phyloP scores from a whole-genome alignment of 2,113 vertebrate species.

The Sterna hirundo region DNA sequence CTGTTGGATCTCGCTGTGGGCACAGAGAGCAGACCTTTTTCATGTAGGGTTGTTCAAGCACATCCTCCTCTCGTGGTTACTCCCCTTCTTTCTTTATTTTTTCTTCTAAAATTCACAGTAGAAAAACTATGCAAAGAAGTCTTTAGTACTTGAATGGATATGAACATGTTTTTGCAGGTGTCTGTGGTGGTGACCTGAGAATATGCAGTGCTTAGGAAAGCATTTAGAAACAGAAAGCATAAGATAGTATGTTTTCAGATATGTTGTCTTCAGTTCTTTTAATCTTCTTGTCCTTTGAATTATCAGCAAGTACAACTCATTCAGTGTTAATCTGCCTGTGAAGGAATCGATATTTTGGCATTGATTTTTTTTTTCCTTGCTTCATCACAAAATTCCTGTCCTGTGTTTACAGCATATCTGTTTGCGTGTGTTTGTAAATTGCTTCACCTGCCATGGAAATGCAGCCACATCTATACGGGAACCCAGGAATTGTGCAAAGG shows the following conservation, averaged over 20 bases:
- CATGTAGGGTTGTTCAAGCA: not conserved
- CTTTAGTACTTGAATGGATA: not conserved
- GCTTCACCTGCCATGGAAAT: not conserved
- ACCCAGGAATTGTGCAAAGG: not conserved
- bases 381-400: not conserved
- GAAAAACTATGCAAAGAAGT: not conserved
- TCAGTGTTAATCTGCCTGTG: not conserved
- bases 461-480: not conserved
- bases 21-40: not conserved
- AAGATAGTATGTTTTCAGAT: not conserved
- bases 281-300: not conserved
- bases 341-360: not conserved
- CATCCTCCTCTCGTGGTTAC: not conserved
- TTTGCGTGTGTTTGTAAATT: not conserved
- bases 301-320: not conserved
- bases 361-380: not conserved
- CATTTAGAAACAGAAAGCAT: not conserved
- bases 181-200: not conserved
- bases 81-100: not conserved
- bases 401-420: not conserved
- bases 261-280: not conserved
- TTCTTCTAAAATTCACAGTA: not conserved
- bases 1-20: not conserved
- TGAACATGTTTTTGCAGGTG: not conserved
- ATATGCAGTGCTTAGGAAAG: not conserved